Evolutionary conservation across 2,888 invertebrate species (phyloP).

Genomic region (Tipula vernalis): DNA sequence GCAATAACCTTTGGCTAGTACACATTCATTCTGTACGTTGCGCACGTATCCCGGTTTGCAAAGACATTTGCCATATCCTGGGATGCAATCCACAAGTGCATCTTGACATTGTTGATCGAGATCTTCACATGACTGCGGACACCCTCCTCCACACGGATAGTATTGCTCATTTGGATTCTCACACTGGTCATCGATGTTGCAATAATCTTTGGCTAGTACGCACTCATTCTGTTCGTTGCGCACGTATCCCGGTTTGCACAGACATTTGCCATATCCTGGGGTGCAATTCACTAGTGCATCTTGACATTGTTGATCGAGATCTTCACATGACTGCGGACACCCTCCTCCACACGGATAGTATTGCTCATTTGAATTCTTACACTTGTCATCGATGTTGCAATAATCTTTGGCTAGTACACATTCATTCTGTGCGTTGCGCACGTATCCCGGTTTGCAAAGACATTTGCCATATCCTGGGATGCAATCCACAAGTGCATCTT

Average conservation of each 20-base stretch:
- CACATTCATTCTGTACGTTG: background rate
- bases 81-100: background rate
- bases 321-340: background rate
- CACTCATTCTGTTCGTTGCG: background rate
- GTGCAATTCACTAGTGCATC: background rate
- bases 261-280: background rate
- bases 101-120: background rate
- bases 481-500: background rate
- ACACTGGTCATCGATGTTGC: background rate
- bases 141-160: background rate
- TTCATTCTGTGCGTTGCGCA: background rate
- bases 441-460: background rate
- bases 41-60: background rate
- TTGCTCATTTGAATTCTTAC: background rate
- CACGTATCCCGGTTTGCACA: background rate
- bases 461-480: background rate
- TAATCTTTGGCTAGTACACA: background rate
- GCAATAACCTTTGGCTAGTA: background rate
- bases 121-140: background rate
- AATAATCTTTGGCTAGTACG: background rate
- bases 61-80: background rate
- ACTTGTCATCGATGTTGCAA: background rate
- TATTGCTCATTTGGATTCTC: background rate
- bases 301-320: background rate
- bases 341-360: background rate